These are phyloP conservation scores for Halocynthia roretzi DNA, from an alignment of 23 tunicate genomes.

Conservation along the genomic window DNA sequence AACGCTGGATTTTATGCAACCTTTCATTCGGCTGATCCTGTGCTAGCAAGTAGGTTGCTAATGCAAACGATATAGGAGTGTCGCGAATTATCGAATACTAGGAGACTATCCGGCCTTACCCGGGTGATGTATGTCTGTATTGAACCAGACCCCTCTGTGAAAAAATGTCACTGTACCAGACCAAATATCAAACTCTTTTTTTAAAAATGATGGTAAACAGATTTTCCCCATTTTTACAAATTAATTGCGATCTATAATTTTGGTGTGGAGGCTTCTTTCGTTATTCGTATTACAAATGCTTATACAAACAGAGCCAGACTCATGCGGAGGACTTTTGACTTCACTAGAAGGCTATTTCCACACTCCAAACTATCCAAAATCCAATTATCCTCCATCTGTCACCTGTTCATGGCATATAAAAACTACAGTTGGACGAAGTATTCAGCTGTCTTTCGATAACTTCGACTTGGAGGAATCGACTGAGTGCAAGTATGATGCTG, in stretches of 20 bases:
- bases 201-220: no score
- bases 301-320: slow-evolving; percentile 23
- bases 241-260: no score
- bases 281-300: no score
- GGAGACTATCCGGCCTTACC: no score
- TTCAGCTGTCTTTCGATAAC: slow-evolving; percentile 42
- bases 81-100: no score
- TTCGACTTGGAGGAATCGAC: slow-evolving; percentile 52
- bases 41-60: slow-evolving; percentile 42
- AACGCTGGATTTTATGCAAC: slow-evolving; percentile 55
- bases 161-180: no score
- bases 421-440: slow-evolving; percentile 16
- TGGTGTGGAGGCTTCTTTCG: no score
- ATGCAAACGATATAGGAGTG: no score
- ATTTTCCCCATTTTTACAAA: no score
- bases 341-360: slow-evolving; percentile 47
- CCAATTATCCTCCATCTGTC: slow-evolving; percentile 54
- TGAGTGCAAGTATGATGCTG: slow-evolving; percentile 64
- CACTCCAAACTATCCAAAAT: slow-evolving; percentile 79
- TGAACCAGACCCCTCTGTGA: no score
- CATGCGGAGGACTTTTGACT: slow-evolving; percentile 74
- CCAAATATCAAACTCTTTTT: no score
- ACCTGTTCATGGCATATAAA: slow-evolving; percentile 78
- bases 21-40: slow-evolving; percentile 35
- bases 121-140: no score